Evolutionary conservation across 2,888 invertebrate genomes (phyloP), one percentile per base, ranked within the genome.

Genomic region (Chymomyza fuscimana): DNA sequence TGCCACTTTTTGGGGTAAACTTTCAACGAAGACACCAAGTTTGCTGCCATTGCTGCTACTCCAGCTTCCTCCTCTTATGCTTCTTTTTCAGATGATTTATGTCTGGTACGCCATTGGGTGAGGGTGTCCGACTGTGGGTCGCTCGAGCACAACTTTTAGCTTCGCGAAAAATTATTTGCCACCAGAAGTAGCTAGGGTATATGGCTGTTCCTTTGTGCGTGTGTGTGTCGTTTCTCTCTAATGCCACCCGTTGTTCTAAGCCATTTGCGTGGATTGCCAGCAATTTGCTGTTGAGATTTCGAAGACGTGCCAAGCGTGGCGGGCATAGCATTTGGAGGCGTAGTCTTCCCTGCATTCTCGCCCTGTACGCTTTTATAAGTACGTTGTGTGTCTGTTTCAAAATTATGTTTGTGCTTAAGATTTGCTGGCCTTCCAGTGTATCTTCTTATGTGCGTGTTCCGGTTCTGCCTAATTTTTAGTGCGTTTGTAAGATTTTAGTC

Each of bases 211-310:
- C 46, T 36, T 58, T 56, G 59, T 50, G n/a, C 60, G 50, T 60
- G 15, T 22, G 50, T 29, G 19, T 63, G 60, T 59, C 36, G 15
- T 25, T n/a, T 56, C 32, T 52, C 72, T 66, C 71, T 81, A 83
- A 83, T 86, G 82, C 89, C 89, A 88, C 89, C 90, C 89, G 89
- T 89, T 82, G 89, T 89, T 87, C 86, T 78, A 87, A 84, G 86
- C 86, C 85, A 89, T 90, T 89, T 84, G 81, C 80, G 89, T 88
- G 86, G 87, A 90, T 90, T 89, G 90, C 87, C 89, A 81, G 89
- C 86, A 90, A 90, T 90, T 90, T 90, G 89, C 89, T 86, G 82
- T 80, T 74, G 82, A 88, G 88, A 84, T 88, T 84, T 86, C 73
- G 73, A 77, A 87, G 87, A 85, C 77, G 79, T 72, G 68, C 40